A percentile compares a stretch with the other conserved stretches of the same genome.
phyloP scores from a whole-genome alignment of 2,113 vertebrate species.

The Athene noctua region DNA sequence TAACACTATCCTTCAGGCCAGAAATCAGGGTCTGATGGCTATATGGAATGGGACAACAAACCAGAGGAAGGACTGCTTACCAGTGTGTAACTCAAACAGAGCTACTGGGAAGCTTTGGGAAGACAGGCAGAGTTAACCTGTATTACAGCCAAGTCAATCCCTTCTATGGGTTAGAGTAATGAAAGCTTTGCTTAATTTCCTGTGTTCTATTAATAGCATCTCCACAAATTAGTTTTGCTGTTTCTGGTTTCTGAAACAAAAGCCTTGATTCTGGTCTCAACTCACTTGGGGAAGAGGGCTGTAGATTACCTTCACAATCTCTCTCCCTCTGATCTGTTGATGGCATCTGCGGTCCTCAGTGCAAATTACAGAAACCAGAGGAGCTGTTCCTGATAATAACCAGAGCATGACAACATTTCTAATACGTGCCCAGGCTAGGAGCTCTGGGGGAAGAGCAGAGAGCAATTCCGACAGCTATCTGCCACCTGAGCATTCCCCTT shows the following conservation, averaged over 20 bases:
- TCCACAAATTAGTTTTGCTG: not conserved
- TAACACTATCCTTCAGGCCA: not conserved
- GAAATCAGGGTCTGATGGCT: not conserved
- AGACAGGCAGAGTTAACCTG: not conserved
- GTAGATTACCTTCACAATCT: not conserved
- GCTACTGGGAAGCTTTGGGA: not conserved
- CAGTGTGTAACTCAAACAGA: not conserved
- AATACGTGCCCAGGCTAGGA: not conserved
- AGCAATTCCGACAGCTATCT: not conserved
- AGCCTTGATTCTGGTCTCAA: not conserved
- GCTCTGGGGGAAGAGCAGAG: not conserved
- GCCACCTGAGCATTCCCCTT: not conserved
- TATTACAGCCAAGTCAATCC: not conserved
- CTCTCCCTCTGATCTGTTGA: not conserved
- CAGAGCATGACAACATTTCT: slow-evolving; percentile 18
- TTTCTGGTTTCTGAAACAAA: slow-evolving; percentile 44
- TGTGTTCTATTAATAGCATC: not conserved
- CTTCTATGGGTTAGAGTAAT: not conserved
- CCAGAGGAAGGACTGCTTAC: not conserved
- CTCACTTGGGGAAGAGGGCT: not conserved
- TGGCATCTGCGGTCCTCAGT: not conserved
- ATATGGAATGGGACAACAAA: not conserved
- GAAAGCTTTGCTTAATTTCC: not conserved
- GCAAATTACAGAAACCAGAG: slow-evolving; percentile 22
- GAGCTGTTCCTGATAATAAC: slow-evolving; percentile 21